Conservation (phyloP, 2,113 vertebrate species). For the Anser cygnoides region DNA sequence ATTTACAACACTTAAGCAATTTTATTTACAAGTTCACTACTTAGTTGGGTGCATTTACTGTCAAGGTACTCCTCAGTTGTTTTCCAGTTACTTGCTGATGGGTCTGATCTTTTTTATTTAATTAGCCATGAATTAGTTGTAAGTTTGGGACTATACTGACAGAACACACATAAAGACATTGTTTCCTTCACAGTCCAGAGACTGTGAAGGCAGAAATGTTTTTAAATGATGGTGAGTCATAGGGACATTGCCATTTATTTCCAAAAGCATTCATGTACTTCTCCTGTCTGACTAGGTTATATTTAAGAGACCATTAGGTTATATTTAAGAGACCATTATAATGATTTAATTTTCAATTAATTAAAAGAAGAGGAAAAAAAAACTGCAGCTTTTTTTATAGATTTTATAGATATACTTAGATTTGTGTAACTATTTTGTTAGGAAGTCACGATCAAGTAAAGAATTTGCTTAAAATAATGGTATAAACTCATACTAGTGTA, state of each 20-base stretch:
- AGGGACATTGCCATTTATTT: neutral
- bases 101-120: neutral
- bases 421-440: neutral
- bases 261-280: neutral
- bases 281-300: neutral
- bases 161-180: neutral
- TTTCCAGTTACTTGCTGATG: neutral
- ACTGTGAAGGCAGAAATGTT: neutral
- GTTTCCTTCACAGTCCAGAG: neutral
- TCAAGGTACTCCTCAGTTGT: neutral
- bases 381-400: neutral
- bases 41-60: neutral
- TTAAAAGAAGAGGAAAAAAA: neutral
- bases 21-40: neutral
- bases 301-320: neutral
- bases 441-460: neutral
- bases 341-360: neutral
- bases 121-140: neutral
- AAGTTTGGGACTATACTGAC: neutral
- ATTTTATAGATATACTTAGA: rapidly evolving
- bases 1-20: neutral
- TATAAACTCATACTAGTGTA: neutral
- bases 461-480: neutral
- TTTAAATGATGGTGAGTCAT: neutral
- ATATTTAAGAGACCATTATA: neutral